phyloP scores from a whole-genome alignment of 1,140 invertebrate species.

The Drosophila quadrilineata region DNA sequence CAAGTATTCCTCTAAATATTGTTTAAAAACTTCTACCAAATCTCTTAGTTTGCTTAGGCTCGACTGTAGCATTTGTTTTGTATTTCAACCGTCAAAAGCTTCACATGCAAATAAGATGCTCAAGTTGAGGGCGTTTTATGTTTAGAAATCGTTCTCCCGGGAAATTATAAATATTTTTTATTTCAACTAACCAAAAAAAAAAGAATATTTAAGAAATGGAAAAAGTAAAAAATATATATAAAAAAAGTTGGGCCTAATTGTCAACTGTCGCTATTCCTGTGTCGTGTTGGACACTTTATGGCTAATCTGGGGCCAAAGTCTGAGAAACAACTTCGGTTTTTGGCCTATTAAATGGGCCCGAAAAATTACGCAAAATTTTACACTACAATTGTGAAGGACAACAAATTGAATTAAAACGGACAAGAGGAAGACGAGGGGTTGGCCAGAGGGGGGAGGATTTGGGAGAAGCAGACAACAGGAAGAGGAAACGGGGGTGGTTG shows the following conservation, averaged over 20 bases:
- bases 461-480: too few relatives aligned
- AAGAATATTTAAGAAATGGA: slow-evolving; percentile 57
- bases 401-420: slow-evolving; percentile 71
- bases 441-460: background rate
- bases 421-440: background rate
- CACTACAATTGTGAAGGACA: slow-evolving; percentile 50
- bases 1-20: too few relatives aligned
- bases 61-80: too few relatives aligned
- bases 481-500: too few relatives aligned
- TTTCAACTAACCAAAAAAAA: slow-evolving; percentile 36
- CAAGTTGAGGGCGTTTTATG: slow-evolving; percentile 33
- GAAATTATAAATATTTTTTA: slow-evolving; percentile 74
- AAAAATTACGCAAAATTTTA: slow-evolving; percentile 43
- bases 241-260: slow-evolving; percentile 71
- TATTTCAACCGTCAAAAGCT: too few relatives aligned
- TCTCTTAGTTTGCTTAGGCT: too few relatives aligned
- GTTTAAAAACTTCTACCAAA: too few relatives aligned
- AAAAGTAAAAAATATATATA: slow-evolving; percentile 61
- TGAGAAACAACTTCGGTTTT: background rate
- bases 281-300: slow-evolving; percentile 76
- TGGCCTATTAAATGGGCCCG: slow-evolving; percentile 34
- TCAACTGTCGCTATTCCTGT: slow-evolving; percentile 59
- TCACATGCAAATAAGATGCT: slow-evolving; percentile 45
- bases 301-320: slow-evolving; percentile 34
- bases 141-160: slow-evolving; percentile 67